A percentile compares a stretch with the other conserved stretches of the same genome.
These are phyloP conservation scores for Chiridota heheva DNA, from an alignment of 35 echinoderm and acorn worm genomes.

Conservation along the genomic window DNA sequence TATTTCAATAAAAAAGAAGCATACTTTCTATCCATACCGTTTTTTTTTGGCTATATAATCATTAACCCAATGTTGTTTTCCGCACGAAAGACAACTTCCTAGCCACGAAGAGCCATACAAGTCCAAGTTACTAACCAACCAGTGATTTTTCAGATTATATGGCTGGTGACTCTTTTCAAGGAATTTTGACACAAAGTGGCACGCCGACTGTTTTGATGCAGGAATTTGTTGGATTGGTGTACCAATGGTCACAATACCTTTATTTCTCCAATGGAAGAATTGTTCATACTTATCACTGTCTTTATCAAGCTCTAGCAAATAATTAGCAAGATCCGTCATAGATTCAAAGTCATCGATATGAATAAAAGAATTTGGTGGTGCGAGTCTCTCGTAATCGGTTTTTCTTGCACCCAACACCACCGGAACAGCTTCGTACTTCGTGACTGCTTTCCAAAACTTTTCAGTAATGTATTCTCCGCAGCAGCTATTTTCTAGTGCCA, in stretches of 20 bases:
- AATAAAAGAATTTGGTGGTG: constrained; percentile 84
- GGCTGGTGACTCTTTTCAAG: too few species aligned
- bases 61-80: too few species aligned
- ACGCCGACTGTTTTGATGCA: too few species aligned
- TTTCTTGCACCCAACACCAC: constrained; percentile 69
- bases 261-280: constrained; percentile 62
- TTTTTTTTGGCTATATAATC: too few species aligned
- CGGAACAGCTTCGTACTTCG: constrained; percentile 54
- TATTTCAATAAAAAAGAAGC: too few species aligned
- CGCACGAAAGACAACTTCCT: too few species aligned
- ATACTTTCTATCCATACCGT: too few species aligned
- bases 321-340: constrained; percentile 48
- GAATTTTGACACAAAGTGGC: too few species aligned
- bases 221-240: too few species aligned
- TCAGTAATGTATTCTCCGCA: constrained; percentile 90
- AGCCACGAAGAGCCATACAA: too few species aligned
- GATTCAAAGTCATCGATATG: constrained; percentile 71
- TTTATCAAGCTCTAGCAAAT: constrained; percentile 52
- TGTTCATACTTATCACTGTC: constrained; percentile 66
- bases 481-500: constrained; percentile 73
- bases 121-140: too few species aligned
- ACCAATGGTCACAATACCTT: constrained; percentile 46
- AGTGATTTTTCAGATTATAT: too few species aligned
- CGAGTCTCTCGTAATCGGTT: constrained; percentile 53
- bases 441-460: constrained; percentile 74